Percentiles rank a stretch among this genome's conserved stretches.
These are phyloP conservation scores for Dryocosmus kuriphilus DNA, from an alignment of 2,888 invertebrate genomes.

Conservation along the genomic window DNA sequence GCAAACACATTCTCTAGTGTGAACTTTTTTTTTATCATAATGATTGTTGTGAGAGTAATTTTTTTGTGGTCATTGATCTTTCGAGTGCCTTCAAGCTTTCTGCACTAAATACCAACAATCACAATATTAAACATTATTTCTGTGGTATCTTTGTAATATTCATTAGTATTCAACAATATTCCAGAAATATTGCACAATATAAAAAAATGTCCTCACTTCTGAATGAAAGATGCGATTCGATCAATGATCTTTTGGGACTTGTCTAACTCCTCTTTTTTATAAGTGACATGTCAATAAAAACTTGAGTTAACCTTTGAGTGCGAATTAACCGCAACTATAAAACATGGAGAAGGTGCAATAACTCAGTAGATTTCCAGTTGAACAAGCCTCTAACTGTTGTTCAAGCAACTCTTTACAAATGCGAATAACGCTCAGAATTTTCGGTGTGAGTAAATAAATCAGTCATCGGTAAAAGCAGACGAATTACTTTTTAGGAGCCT, in stretches of 20 bases:
- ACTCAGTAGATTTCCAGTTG: constrained; percentile 1
- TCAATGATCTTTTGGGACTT: constrained; percentile 2
- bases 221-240: background rate
- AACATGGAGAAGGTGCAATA: background rate
- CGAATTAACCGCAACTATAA: constrained; percentile 2
- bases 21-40: constrained; percentile 36
- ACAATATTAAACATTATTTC: constrained; percentile 4
- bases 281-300: background rate
- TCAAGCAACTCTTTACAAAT: background rate
- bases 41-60: constrained; percentile 38
- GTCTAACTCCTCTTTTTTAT: background rate
- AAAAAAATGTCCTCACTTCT: background rate
- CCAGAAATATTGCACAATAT: background rate
- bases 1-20: constrained; percentile 37
- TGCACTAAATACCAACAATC: background rate
- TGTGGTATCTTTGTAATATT: background rate
- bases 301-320: background rate
- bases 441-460: constrained; percentile 5
- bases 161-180: background rate
- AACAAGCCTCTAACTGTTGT: background rate
- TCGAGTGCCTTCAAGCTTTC: constrained; percentile 23
- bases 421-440: background rate
- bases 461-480: constrained; percentile 17
- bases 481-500: constrained; percentile 34
- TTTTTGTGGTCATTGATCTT: constrained; percentile 38